A percentile compares a stretch with the other conserved stretches of the same genome.
These are phyloP conservation scores for Grammomys surdaster DNA, from an alignment of 2,113 vertebrate genomes.

Conservation along the genomic window DNA sequence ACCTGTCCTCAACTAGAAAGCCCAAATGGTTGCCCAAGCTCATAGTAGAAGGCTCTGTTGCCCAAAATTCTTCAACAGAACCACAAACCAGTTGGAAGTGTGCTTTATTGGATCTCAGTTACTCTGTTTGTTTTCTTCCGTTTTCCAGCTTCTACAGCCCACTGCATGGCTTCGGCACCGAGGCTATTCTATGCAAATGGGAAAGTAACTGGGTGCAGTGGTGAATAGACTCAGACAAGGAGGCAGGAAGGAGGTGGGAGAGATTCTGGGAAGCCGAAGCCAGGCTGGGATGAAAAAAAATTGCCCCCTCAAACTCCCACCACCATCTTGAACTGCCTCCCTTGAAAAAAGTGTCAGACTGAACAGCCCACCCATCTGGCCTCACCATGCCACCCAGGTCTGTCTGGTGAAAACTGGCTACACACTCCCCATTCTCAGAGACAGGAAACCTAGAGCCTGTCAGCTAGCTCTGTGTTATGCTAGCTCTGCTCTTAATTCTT, in stretches of 20 bases:
- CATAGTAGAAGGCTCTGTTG: neutral
- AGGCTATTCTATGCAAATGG: neutral
- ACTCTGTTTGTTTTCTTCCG: constrained; percentile 11
- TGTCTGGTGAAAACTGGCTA: neutral
- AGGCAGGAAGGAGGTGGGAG: constrained; percentile 6
- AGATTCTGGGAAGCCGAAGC: neutral
- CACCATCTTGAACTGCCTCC: neutral
- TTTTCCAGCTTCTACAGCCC: constrained; percentile 13
- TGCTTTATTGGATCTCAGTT: neutral
- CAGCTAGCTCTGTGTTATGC: neutral
- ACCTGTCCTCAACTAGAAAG: neutral
- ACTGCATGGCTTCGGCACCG: neutral
- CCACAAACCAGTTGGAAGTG: neutral
- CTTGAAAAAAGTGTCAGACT: neutral
- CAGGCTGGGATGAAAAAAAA: constrained; percentile 31
- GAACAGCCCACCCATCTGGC: neutral
- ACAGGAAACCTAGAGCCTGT: neutral
- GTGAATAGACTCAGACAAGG: constrained; percentile 9
- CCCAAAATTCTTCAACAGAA: constrained; percentile 1
- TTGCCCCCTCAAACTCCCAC: neutral
- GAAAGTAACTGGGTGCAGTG: neutral
- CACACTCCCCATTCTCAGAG: neutral
- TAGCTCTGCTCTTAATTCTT: neutral
- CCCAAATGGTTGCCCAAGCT: neutral
- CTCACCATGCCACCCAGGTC: accelerated